Conservation (phyloP, 2,797 vertebrate species). For the Triplophysa yarkandensis region DNA sequence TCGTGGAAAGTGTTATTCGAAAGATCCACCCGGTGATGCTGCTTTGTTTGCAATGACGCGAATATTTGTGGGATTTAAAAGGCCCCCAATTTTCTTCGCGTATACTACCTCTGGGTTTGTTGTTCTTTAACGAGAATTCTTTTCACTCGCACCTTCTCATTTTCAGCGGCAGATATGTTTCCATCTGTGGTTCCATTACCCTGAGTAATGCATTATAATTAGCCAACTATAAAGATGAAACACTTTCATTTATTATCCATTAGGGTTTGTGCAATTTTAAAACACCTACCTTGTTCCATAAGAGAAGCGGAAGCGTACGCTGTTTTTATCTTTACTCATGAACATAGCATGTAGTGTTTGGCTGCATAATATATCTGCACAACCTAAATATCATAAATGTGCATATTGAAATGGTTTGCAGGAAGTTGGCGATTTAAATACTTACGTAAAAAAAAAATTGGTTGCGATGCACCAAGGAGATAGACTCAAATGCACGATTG, state of each 20-base stretch:
- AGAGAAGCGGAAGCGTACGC: conserved; percentile 17
- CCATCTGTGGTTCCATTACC: conserved; percentile 37
- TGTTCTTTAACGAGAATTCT: conserved; percentile 35
- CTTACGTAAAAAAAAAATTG: too few species aligned
- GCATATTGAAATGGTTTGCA: too few species aligned
- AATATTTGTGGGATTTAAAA: conserved; percentile 49
- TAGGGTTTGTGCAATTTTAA: conserved; percentile 22
- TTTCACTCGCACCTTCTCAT: conserved; percentile 11
- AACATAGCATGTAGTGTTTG: too few species aligned
- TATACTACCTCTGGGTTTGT: conserved; percentile 37
- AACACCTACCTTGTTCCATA: not conserved
- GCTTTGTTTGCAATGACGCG: conserved; percentile 51
- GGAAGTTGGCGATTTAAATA: too few species aligned
- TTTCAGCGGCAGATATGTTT: conserved; percentile 32
- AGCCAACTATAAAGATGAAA: conserved; percentile 30
- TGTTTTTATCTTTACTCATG: conserved; percentile 17
- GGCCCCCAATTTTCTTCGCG: conserved; percentile 40
- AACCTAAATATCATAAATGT: too few species aligned
- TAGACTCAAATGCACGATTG: too few species aligned
- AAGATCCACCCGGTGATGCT: conserved; percentile 53
- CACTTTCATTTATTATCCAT: conserved; percentile 38
- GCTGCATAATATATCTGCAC: too few species aligned
- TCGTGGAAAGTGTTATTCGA: conserved; percentile 57
- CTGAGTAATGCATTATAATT: conserved; percentile 40
- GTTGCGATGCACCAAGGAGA: too few species aligned